Percentiles rank a stretch among this genome's conserved stretches.
Conservation (phyloP, 2,888 invertebrate species). For the Nesidiocoris tenuis region DNA sequence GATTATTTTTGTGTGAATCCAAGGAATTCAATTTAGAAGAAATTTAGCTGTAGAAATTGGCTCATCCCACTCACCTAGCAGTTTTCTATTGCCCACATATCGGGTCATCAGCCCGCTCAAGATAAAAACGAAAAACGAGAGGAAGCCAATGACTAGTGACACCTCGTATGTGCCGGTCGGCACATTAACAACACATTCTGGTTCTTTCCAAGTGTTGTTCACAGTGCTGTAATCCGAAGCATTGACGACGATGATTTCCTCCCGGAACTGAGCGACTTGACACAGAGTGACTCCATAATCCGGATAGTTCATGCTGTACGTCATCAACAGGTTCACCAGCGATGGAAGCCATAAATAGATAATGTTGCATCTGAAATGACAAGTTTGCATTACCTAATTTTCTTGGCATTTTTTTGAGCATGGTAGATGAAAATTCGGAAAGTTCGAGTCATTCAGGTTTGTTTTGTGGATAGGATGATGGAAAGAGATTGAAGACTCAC, state of each 20-base stretch:
- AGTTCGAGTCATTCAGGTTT: too few species aligned
- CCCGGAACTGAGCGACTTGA: neutral
- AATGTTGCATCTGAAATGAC: slow-evolving; percentile 12
- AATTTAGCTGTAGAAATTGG: too few species aligned
- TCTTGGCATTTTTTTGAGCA: too few species aligned
- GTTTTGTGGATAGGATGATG: neutral
- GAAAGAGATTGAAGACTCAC: slow-evolving; percentile 10
- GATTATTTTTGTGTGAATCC: too few species aligned
- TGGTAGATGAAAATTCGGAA: too few species aligned
- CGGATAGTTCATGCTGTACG: slow-evolving; percentile 1
- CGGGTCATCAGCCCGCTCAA: neutral
- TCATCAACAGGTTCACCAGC: slow-evolving; percentile 11
- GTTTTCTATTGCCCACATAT: neutral
- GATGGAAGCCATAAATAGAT: slow-evolving; percentile 13
- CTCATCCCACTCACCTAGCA: slow-evolving; percentile 27
- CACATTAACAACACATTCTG: slow-evolving; percentile 1
- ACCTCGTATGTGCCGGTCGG: slow-evolving; percentile 19
- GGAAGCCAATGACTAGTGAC: neutral
- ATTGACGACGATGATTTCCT: neutral
- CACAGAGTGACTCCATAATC: slow-evolving; percentile 21
- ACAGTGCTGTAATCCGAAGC: neutral
- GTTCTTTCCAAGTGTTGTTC: neutral
- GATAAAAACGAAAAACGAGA: neutral
- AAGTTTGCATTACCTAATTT: neutral
- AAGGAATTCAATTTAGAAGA: too few species aligned